A percentile compares a stretch with the other conserved stretches of the same genome.
These are phyloP conservation scores for Clinocottus analis DNA, from an alignment of 2,113 vertebrate species.

Conservation along the genomic window DNA sequence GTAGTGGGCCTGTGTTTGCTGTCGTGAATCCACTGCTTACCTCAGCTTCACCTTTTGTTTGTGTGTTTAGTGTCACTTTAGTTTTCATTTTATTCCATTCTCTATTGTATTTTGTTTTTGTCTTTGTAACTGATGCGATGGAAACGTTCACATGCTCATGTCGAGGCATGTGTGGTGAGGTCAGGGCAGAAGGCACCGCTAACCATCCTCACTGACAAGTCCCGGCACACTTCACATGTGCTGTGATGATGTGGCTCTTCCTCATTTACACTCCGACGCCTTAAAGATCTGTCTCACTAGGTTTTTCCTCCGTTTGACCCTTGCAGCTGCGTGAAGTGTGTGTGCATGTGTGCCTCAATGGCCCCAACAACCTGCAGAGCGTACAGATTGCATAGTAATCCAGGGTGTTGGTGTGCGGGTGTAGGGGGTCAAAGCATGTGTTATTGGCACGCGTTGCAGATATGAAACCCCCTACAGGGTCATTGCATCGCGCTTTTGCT, in stretches of 20 bases:
- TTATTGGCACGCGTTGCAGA: conserved; percentile 70
- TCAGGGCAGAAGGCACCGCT: conserved; percentile 73
- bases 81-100: too few species aligned
- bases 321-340: conserved; percentile 44
- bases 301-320: conserved; percentile 37
- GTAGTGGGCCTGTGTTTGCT: not conserved
- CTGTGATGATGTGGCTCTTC: conserved; percentile 40
- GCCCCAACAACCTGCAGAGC: conserved; percentile 53
- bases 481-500: conserved; percentile 35
- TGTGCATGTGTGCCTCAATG: conserved; percentile 13
- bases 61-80: not conserved
- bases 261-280: conserved; percentile 21
- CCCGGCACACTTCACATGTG: conserved; percentile 38
- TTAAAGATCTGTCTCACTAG: conserved; percentile 33
- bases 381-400: conserved; percentile 44
- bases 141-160: conserved; percentile 25
- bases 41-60: not conserved
- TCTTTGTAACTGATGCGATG: not conserved
- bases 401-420: conserved; percentile 29
- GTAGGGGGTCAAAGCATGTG: conserved; percentile 52
- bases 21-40: not conserved
- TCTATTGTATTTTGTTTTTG: too few species aligned
- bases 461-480: conserved; percentile 68
- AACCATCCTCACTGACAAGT: conserved; percentile 68
- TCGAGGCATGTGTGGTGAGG: conserved; percentile 33